phyloP scores from a whole-genome alignment of 2,888 invertebrate genomes.

The Rotaria magnacalcarata region DNA sequence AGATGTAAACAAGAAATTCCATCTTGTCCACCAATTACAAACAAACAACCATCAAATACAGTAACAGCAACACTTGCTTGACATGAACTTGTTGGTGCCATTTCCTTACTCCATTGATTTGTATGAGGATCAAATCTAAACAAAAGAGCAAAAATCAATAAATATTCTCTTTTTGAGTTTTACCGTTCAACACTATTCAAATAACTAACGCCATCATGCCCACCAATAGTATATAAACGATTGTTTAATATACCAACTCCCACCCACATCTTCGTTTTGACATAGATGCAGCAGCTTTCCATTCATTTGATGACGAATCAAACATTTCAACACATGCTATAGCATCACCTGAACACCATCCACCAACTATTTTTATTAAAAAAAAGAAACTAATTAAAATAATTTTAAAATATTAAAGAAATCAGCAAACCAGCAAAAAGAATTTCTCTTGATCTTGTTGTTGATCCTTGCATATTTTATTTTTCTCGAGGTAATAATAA shows the following conservation, averaged over 20 bases:
- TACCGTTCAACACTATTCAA: constrained; percentile 83
- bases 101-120: constrained; percentile 96
- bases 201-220: constrained; percentile 87
- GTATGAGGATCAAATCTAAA: constrained; percentile 73
- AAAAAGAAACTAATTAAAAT: too few relatives aligned
- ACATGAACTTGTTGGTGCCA: constrained; percentile 97
- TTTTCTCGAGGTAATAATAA: constrained; percentile 78
- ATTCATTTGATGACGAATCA: constrained; percentile 87
- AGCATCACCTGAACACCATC: constrained; percentile 98
- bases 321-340: constrained; percentile 95
- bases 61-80: constrained; percentile 94
- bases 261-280: constrained; percentile 96
- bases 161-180: not conserved
- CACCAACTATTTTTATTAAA: constrained; percentile 67
- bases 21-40: constrained; percentile 86
- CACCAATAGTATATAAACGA: constrained; percentile 88
- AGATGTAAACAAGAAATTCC: constrained; percentile 67
- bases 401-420: too few relatives aligned
- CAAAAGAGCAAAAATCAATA: not conserved
- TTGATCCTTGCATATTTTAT: constrained; percentile 64
- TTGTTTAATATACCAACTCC: constrained; percentile 96
- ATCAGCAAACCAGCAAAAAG: constrained; percentile 38
- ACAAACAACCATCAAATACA: constrained; percentile 76
- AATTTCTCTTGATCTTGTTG: constrained; percentile 85
- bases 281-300: constrained; percentile 99